Base-by-base conservation (phyloP, 2,797 vertebrate genomes). In the Platyrinchus mystaceus region DNA sequence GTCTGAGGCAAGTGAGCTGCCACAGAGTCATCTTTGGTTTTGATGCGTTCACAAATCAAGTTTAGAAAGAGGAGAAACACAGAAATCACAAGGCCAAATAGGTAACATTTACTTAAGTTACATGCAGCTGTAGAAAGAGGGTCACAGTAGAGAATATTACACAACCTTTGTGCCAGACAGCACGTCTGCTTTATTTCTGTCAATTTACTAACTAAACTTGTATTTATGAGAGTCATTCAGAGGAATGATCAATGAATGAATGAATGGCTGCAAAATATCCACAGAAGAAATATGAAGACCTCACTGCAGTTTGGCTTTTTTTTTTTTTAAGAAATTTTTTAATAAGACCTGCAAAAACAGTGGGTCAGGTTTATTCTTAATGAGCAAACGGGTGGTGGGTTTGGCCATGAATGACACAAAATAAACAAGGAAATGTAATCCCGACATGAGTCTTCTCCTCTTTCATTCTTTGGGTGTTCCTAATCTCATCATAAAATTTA, bases 401-500 rank as follows among this genome's bases (percentile, higher is more conserved):
- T 84, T 70, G 41, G 53, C 26, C 37, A 37, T 3, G 1, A 70
- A 56, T 83, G 21, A 5, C 50, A 69, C 10, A 44, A 36, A 75
- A 52, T 34, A 66, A 84, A 71, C 26, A 87, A 95, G 90, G 52
- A 87, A 94, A n/a, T 20, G 36, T 41, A 74, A 68, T 49, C 50
- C 71, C 53, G 32, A 75, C 67, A 89, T 28, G 71, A 81, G 67
- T n/a, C n/a, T 82, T 87, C 69, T 82, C 21, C 16, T 74, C 69
- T 55, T 91, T 69, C 55, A 46, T 78, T 93, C 30, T 88, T 68
- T 78, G 41, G 19, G 15, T 43, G 59, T 75, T 94, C 46, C 67
- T 43, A 96, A 87, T 71, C 74, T 87, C 59, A 58, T 26, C 88
- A 26, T 36, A 93, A 84, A 80, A 43, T 83, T 91, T 71, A 62